phyloP scores from a whole-genome alignment of 2,113 vertebrate genomes.

The Semicossyphus pulcher region DNA sequence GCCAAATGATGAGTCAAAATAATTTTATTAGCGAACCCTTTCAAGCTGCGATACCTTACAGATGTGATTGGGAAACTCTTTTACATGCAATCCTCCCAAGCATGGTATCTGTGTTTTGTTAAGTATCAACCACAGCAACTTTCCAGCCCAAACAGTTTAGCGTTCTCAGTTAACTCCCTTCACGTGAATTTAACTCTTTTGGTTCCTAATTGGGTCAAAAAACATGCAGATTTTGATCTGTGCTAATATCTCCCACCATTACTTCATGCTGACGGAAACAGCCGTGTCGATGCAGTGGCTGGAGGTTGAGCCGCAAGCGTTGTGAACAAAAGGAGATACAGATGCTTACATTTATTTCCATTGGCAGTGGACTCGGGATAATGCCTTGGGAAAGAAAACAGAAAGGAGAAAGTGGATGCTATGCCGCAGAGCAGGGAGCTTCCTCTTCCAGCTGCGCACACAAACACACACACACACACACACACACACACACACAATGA shows the following conservation, averaged over 20 bases:
- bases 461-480: slow-evolving; percentile 29
- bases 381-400: slow-evolving; percentile 71
- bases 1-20: slow-evolving; percentile 56
- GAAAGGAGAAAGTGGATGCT: slow-evolving; percentile 62
- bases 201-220: slow-evolving; percentile 62
- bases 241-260: slow-evolving; percentile 63
- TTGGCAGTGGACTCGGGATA: slow-evolving; percentile 67
- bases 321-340: slow-evolving; percentile 75
- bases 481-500: slow-evolving; percentile 62
- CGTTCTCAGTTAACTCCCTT: slow-evolving; percentile 28
- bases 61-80: slow-evolving; percentile 59
- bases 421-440: slow-evolving; percentile 51
- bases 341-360: slow-evolving; percentile 80
- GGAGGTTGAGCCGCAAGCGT: slow-evolving; percentile 58
- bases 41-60: slow-evolving; percentile 53
- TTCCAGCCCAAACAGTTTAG: slow-evolving; percentile 52
- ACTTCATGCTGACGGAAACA: slow-evolving; percentile 75
- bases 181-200: slow-evolving; percentile 31
- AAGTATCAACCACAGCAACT: slow-evolving; percentile 37
- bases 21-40: slow-evolving; percentile 50
- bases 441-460: slow-evolving; percentile 67
- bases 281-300: slow-evolving; percentile 55
- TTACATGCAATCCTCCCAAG: slow-evolving; percentile 56
- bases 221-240: slow-evolving; percentile 56
- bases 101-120: slow-evolving; percentile 58